Percentiles rank a stretch among this genome's conserved stretches.
These are phyloP conservation scores for Manis crassicaudata DNA, from an alignment of 2,797 vertebrate species.

Conservation along the genomic window DNA sequence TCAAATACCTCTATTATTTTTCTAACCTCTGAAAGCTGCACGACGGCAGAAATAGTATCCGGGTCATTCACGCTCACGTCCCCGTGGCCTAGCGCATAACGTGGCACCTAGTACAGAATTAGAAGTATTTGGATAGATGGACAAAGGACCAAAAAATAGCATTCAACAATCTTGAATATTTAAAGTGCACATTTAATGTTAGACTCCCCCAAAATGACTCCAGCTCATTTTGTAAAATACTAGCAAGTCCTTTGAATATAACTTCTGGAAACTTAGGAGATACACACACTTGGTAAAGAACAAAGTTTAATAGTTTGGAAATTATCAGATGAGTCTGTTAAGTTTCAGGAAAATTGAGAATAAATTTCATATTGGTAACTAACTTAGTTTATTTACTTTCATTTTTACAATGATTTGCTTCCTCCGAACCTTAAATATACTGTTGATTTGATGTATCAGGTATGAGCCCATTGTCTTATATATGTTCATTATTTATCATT, in stretches of 20 bases:
- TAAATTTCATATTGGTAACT: neutral
- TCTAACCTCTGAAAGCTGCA: neutral
- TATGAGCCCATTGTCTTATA: neutral
- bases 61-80: neutral
- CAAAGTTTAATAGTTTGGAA: neutral
- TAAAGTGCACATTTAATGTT: neutral
- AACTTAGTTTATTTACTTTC: neutral
- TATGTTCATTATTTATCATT: neutral
- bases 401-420: neutral
- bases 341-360: neutral
- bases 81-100: neutral
- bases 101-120: neutral
- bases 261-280: neutral
- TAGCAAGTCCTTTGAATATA: neutral
- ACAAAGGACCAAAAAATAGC: neutral
- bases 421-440: neutral
- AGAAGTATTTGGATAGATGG: neutral
- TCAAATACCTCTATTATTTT: neutral
- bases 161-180: neutral
- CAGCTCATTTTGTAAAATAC: neutral
- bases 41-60: neutral
- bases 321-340: neutral
- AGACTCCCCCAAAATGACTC: neutral
- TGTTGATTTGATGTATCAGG: neutral
- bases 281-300: neutral